Evolutionary conservation across 2,113 vertebrate genomes (phyloP).

Genomic region (Pterocles burchelli): DNA sequence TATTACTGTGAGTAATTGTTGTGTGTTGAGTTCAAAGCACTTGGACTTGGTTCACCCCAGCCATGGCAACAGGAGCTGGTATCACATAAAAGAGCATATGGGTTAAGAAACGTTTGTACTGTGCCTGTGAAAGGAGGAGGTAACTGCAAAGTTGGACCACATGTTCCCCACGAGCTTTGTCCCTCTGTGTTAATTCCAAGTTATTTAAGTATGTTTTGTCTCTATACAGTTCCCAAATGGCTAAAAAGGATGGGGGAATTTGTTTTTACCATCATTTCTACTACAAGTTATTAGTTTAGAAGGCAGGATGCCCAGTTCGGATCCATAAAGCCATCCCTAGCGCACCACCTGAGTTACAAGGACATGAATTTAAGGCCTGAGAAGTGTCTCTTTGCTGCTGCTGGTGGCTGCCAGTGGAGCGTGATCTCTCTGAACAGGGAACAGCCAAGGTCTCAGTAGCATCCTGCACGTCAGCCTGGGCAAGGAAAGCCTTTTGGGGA

Average conservation of each 20-base stretch:
- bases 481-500: neutral
- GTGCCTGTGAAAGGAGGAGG: neutral
- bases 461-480: neutral
- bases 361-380: neutral
- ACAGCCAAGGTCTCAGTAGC: neutral
- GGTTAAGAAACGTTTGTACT: neutral
- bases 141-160: neutral
- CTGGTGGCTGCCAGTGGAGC: neutral
- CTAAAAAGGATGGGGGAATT: neutral
- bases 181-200: neutral
- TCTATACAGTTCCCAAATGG: neutral
- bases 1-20: neutral
- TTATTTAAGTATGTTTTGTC: neutral
- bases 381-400: neutral
- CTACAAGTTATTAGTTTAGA: neutral
- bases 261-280: neutral
- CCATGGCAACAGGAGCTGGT: neutral
- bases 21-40: neutral
- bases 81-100: neutral
- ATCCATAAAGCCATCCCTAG: neutral
- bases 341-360: neutral
- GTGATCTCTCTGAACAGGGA: neutral
- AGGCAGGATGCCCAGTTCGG: neutral
- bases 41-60: neutral
- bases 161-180: fast-evolving